These are phyloP conservation scores for Aphelenchoides fujianensis DNA, from an alignment of 1,140 invertebrate genomes.

Conservation along the genomic window DNA sequence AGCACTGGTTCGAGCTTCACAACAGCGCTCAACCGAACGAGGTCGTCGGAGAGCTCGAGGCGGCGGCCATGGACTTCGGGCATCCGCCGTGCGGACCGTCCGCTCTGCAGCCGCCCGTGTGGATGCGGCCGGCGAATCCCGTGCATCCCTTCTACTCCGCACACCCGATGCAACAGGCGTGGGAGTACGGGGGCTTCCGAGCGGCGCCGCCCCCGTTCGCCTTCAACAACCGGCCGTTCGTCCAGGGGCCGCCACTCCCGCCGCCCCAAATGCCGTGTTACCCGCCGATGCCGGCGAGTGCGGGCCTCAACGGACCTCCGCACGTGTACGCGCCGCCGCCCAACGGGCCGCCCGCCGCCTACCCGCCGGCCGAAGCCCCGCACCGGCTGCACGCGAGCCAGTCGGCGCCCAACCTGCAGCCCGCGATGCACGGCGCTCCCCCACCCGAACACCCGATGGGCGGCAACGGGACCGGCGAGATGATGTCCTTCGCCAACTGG, in stretches of 20 bases:
- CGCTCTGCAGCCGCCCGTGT: not conserved
- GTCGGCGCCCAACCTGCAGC: constrained; percentile 34
- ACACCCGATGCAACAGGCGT: not conserved
- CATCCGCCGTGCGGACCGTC: too few species aligned
- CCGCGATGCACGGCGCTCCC: not conserved
- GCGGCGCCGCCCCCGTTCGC: not conserved
- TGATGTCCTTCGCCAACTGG: too few species aligned
- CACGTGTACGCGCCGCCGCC: not conserved
- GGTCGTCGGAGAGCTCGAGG: too few species aligned
- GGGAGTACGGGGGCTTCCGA: not conserved
- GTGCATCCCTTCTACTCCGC: not conserved
- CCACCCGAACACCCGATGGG: constrained; percentile 13
- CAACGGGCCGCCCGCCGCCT: not conserved
- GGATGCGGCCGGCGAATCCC: not conserved
- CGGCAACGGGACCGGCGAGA: not conserved
- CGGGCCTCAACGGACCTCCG: not conserved
- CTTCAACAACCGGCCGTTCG: too few species aligned
- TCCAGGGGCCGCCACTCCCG: too few species aligned
- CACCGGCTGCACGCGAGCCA: constrained; percentile 25
- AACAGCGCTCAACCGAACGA: not conserved
- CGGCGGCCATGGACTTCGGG: too few species aligned
- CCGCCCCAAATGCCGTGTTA: too few species aligned
- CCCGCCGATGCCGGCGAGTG: not conserved
- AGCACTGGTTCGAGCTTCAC: constrained; percentile 75
- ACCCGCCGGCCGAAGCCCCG: not conserved